Percentiles rank a stretch among this genome's conserved stretches.
These are phyloP conservation scores for Parus major DNA, from an alignment of 2,113 vertebrate species.

Conservation along the genomic window DNA sequence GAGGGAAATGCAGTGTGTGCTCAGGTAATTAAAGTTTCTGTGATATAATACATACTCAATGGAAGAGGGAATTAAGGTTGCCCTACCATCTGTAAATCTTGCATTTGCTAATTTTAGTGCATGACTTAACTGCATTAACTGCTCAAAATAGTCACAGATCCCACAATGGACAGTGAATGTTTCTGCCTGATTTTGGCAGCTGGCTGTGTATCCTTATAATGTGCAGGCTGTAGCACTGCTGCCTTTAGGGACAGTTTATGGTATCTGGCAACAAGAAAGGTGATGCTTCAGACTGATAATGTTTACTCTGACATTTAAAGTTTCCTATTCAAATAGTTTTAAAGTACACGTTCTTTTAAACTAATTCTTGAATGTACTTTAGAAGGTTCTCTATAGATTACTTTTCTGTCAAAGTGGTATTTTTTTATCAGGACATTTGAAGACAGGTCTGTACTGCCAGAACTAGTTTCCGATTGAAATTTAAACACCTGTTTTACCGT, in stretches of 20 bases:
- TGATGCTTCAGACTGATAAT: background rate
- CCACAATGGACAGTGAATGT: background rate
- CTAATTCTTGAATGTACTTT: background rate
- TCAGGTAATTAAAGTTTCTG: slow-evolving; percentile 11
- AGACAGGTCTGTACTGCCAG: background rate
- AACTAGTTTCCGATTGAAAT: background rate
- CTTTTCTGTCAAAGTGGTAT: background rate
- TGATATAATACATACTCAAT: rapidly evolving
- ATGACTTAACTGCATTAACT: background rate
- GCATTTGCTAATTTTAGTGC: background rate
- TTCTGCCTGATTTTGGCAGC: background rate
- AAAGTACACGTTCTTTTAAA: background rate
- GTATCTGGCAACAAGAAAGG: background rate
- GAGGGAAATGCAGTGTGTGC: background rate
- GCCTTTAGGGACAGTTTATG: background rate
- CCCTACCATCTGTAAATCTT: background rate
- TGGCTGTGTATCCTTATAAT: background rate
- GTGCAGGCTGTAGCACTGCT: background rate
- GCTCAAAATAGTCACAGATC: background rate
- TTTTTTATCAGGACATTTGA: background rate
- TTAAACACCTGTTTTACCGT: background rate
- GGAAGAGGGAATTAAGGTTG: background rate
- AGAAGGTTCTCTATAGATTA: background rate
- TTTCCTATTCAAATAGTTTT: background rate
- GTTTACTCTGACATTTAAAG: background rate